Evolutionary conservation across 2,797 vertebrate species (phyloP).

Genomic region (Cichlasoma orientale): DNA sequence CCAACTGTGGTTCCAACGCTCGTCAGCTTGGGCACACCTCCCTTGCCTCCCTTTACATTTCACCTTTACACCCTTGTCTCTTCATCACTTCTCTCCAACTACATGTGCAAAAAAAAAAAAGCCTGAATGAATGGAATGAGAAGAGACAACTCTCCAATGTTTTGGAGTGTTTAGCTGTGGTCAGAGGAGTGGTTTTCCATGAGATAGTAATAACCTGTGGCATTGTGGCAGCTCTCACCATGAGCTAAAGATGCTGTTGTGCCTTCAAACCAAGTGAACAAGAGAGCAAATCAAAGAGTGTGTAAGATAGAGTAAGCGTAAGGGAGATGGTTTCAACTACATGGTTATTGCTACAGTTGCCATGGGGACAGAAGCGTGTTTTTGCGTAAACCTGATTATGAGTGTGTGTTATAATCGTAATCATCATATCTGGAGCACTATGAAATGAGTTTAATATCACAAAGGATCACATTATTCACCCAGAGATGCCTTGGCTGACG

Average conservation of each 20-base stretch:
- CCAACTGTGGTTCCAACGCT: conserved; percentile 56
- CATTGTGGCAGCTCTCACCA: background rate
- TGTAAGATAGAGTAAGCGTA: conserved; percentile 14
- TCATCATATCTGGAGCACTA: conserved; percentile 10
- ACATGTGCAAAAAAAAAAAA: background rate
- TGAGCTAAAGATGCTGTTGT: conserved; percentile 1
- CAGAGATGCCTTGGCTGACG: background rate
- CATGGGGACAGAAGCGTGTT: conserved; percentile 62
- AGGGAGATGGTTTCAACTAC: conserved; percentile 37
- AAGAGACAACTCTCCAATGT: background rate
- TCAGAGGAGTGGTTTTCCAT: background rate
- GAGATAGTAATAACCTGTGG: background rate
- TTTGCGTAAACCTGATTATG: conserved; percentile 6
- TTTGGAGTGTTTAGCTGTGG: background rate
- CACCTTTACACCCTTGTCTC: conserved; percentile 11
- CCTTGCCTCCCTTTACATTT: background rate
- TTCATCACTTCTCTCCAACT: background rate
- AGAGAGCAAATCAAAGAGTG: conserved; percentile 33
- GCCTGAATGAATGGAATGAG: background rate
- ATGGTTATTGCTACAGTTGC: conserved; percentile 59
- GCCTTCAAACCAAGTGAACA: conserved; percentile 8
- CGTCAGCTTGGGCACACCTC: conserved; percentile 26
- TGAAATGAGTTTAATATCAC: conserved; percentile 15
- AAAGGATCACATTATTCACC: background rate
- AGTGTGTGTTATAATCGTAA: background rate